Base-by-base conservation (phyloP, 2,113 vertebrate species). In the Pseudorasbora parva region DNA sequence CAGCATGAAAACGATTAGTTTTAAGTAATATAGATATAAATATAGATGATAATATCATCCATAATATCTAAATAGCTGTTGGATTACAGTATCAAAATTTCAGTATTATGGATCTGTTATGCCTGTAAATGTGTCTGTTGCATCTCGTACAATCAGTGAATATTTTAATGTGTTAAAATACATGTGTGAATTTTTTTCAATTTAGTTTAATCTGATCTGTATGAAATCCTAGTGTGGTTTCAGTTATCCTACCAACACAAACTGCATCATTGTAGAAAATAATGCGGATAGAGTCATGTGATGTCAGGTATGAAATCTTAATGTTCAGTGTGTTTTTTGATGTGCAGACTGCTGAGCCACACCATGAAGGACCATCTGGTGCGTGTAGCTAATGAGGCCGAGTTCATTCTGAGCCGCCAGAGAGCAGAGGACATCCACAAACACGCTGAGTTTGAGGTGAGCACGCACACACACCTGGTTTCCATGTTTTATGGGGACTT, bases 341-440 rank as follows among this genome's bases (percentile, higher is more conserved):
- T 64, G 57, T 87, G 14, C 87, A 99, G 98, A 87, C 93, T 99
- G 88, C 92, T 99, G 88, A 99, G 98, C 90, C 98, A 99, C 91
- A 99, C 97, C 64, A 99, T 99, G 98, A 99, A 99, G 93, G 98
- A 99, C 90, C 98, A 99, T 90, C 94, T 99, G 88, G 98, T 99
- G 59, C 96, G 98, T 85, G 98, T 99, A 68, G 98, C 97, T 71
- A 99, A 99, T 73, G 98, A 99, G 94, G 98, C 98, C 3, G 98
- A 99, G 88, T 99, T 99, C 85, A 99, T 99, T 92, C 92, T 99
- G 81, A 99, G 95, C 91, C 95, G 98, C 77, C 98, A 99, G 91
- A 95, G 96, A 87, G 97, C 98, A 11, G 98, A 99, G 90, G 98
- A 99, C 90, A 95, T 99, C 89, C 97, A 98, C 78, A 97, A 96